Conservation (phyloP, 2,888 invertebrate species). For the Caenorhabditis sp. region DNA sequence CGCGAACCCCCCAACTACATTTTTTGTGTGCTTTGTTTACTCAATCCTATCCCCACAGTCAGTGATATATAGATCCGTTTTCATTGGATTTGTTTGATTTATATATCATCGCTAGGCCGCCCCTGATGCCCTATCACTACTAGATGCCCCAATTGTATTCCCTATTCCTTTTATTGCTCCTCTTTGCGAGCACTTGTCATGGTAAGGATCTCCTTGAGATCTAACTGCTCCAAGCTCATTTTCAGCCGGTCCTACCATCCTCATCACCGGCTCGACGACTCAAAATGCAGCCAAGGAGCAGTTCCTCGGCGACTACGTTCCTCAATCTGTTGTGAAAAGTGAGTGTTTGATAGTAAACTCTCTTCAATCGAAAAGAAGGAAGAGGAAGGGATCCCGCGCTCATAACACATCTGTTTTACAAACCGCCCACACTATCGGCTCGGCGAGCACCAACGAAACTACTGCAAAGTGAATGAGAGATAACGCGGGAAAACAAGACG, state of each 20-base stretch:
- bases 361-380: no score
- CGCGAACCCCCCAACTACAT: slow-evolving; percentile 18
- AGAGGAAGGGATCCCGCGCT: background rate
- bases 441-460: slow-evolving; percentile 34
- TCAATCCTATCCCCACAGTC: slow-evolving; percentile 28
- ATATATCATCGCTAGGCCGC: slow-evolving; percentile 11
- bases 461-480: slow-evolving; percentile 3
- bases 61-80: slow-evolving; percentile 26
- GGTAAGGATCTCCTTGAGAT: slow-evolving; percentile 8
- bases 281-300: slow-evolving; percentile 18
- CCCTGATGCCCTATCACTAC: slow-evolving; percentile 19
- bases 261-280: slow-evolving; percentile 20
- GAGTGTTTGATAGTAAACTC: slow-evolving; percentile 43
- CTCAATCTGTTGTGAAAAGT: slow-evolving; percentile 43
- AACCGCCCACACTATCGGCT: slow-evolving; percentile 41
- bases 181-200: slow-evolving; percentile 30
- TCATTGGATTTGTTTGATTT: slow-evolving; percentile 32
- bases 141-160: slow-evolving; percentile 37
- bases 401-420: slow-evolving; percentile 53
- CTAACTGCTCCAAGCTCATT: background rate
- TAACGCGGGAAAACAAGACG: slow-evolving; percentile 5
- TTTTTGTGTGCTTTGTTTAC: slow-evolving; percentile 25
- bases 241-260: slow-evolving; percentile 39
- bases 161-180: slow-evolving; percentile 32
- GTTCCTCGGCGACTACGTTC: slow-evolving; percentile 29